Percentiles rank a stretch among this genome's conserved stretches.
Conservation (phyloP, 2,888 invertebrate genomes). For the Ophraella communa region DNA sequence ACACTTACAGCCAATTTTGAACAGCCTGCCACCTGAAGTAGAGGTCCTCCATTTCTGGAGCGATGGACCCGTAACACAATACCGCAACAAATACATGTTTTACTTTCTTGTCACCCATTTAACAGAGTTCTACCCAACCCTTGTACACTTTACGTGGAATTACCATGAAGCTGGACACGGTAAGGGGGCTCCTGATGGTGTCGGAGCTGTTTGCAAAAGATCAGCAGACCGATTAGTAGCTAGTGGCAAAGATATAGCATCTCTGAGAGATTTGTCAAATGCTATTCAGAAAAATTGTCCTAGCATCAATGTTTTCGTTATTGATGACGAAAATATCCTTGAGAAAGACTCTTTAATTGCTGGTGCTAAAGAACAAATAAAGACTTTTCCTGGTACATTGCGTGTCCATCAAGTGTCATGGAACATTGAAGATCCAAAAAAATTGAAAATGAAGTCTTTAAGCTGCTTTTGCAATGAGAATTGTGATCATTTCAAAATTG, state of each 20-base stretch:
- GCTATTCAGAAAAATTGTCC: neutral
- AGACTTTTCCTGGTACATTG: too few species aligned
- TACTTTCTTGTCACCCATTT: too few species aligned
- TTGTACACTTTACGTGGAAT: too few species aligned
- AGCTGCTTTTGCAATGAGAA: neutral
- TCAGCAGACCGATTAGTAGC: neutral
- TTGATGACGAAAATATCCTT: neutral
- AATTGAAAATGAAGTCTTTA: neutral
- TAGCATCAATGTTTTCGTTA: neutral
- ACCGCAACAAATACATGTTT: too few species aligned
- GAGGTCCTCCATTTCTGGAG: too few species aligned
- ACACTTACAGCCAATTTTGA: too few species aligned
- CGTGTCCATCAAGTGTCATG: neutral
- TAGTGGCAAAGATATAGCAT: neutral
- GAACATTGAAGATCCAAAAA: neutral
- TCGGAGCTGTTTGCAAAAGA: neutral
- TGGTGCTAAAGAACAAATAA: too few species aligned
- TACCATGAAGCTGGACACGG: neutral
- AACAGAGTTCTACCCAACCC: too few species aligned
- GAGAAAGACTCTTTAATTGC: neutral
- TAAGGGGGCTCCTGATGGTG: neutral
- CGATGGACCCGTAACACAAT: too few species aligned
- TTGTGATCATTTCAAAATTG: neutral
- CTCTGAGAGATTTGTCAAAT: neutral
- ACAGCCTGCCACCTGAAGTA: too few species aligned